phyloP scores from a whole-genome alignment of 2,113 vertebrate genomes.

The Poecile atricapillus region DNA sequence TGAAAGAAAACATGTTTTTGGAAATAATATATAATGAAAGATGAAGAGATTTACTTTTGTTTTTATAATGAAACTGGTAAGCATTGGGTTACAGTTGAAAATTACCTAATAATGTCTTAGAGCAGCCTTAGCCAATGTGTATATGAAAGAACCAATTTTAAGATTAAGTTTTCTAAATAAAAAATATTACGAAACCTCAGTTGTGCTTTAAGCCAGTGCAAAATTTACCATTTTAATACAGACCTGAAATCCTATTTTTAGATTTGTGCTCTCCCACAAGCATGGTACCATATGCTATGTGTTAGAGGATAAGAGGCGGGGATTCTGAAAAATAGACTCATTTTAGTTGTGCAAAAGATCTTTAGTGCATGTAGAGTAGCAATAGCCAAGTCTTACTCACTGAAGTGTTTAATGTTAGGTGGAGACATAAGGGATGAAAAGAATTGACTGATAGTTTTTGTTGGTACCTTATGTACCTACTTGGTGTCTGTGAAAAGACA shows the following conservation, averaged over 20 bases:
- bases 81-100: neutral
- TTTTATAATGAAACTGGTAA: neutral
- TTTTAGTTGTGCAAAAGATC: conserved; percentile 27
- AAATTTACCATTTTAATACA: conserved; percentile 38
- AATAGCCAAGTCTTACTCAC: neutral
- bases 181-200: conserved; percentile 9
- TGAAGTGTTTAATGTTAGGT: neutral
- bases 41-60: neutral
- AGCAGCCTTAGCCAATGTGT: neutral
- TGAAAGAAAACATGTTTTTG: neutral
- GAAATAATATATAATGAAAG: neutral
- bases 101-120: neutral
- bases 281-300: conserved; percentile 62
- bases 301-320: conserved; percentile 46
- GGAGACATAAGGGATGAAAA: neutral
- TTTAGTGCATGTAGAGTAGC: neutral
- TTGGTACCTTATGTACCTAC: neutral
- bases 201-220: neutral
- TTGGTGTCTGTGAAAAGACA: neutral
- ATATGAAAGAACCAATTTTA: neutral
- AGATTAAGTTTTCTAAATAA: conserved; percentile 19
- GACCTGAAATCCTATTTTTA: conserved; percentile 69
- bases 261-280: conserved; percentile 49
- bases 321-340: conserved; percentile 37
- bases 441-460: neutral